Evolutionary conservation across 1,140 invertebrate species (phyloP), one percentile per base, ranked within the genome.

Genomic region (Lordiphosa mommai): DNA sequence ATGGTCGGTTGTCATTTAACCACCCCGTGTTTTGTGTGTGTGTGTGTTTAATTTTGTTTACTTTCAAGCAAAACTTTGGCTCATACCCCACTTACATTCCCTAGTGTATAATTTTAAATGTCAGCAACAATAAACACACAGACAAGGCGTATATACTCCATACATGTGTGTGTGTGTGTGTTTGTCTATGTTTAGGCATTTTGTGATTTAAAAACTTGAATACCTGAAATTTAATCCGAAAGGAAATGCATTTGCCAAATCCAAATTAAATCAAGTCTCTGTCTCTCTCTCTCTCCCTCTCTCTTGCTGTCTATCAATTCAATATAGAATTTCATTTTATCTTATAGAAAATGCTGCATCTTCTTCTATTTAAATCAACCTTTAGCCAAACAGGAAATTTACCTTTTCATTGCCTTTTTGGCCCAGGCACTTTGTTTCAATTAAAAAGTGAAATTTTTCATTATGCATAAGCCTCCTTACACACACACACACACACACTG

Each of bases 31-130:
- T 32, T 9, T 33, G 10, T 52, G 3, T 53, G 12, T 51, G 41
- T 73, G 23, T 77, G 46, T 76, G 68, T 55, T 68, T 82, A 72
- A 82, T 76, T 74, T 73, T 76, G 76, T 82, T 82, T 82, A 76
- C 67, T 74, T 82, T 74, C 57, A 63, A 80, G 71, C 61, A 57
- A 71, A 82, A 64, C 51, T 72, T 69, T 30, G 17, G 41, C 53
- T 50, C 44, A 44, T 59, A 55, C 71, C 29, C 60, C 53, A 56
- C 55, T 30, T 53, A 55, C 59, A 82, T 76, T 76, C 77, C 77
- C 77, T 65, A 84, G 77, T 76, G 77, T 77, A 63, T 84, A 61
- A 72, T 82, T 82, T 82, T 69, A 84, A 82, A 84, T 82, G 77
- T 76, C 77, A 82, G 77, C 77, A 80, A 57, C 70, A 57, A 63